These are phyloP conservation scores for Poeciliopsis infans DNA, from an alignment of 2,797 vertebrate genomes.

Conservation along the genomic window DNA sequence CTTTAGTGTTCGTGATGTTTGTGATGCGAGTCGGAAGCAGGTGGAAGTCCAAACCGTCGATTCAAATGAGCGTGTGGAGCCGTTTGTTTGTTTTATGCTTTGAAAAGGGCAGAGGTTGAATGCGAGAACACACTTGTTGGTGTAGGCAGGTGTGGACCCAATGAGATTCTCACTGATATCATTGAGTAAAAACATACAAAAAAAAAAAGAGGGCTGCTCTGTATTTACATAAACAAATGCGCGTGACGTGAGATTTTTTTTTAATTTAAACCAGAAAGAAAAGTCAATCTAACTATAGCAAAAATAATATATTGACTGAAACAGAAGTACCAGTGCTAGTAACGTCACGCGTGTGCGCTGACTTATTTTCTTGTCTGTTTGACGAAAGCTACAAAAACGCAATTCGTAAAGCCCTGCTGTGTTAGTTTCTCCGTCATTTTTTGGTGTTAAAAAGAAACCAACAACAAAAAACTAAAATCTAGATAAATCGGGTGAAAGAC, in stretches of 20 bases:
- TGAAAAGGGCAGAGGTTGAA: background rate
- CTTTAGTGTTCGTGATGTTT: background rate
- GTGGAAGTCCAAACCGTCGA: background rate
- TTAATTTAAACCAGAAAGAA: background rate
- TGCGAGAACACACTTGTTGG: background rate
- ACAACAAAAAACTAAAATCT: background rate
- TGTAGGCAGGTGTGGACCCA: background rate
- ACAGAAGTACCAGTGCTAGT: background rate
- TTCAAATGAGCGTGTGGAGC: background rate
- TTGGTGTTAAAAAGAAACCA: background rate
- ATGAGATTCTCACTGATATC: background rate
- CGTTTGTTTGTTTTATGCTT: background rate
- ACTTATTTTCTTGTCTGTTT: background rate
- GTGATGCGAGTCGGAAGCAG: background rate
- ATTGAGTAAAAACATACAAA: background rate
- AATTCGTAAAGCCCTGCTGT: background rate
- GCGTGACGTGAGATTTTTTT: background rate
- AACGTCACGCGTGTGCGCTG: accelerated
- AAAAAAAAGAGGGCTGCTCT: background rate
- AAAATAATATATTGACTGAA: background rate
- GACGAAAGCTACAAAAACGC: background rate
- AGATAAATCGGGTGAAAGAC: background rate
- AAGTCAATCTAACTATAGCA: background rate
- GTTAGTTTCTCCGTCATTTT: background rate
- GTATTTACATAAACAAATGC: background rate